Conservation (phyloP, 1,140 invertebrate species). For the Pseudomyrmex concolor region DNA sequence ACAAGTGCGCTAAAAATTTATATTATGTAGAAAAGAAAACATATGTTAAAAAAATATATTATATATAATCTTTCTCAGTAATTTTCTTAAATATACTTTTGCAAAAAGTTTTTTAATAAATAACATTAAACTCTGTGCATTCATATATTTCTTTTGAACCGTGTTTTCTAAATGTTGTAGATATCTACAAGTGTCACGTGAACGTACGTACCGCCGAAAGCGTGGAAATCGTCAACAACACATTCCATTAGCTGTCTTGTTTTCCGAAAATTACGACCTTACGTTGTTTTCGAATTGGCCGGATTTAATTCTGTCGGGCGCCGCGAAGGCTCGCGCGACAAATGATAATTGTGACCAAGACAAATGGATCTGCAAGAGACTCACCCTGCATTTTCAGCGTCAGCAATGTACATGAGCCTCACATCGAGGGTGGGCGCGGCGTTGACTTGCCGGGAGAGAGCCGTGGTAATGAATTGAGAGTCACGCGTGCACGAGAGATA, state of each 20-base stretch:
- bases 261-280: slow-evolving; percentile 20
- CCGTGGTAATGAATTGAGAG: slow-evolving; percentile 80
- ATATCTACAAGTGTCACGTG: not conserved
- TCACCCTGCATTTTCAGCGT: slow-evolving; percentile 88
- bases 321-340: not conserved
- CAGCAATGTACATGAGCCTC: slow-evolving; percentile 88
- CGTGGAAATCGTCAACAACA: not conserved
- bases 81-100: too few relatives aligned
- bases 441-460: slow-evolving; percentile 80
- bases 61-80: too few relatives aligned
- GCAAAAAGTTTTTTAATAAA: too few relatives aligned
- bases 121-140: too few relatives aligned
- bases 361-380: slow-evolving; percentile 65
- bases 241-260: slow-evolving; percentile 1
- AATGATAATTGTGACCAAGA: slow-evolving; percentile 21
- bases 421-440: slow-evolving; percentile 83
- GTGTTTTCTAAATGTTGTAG: not conserved
- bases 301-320: slow-evolving; percentile 22
- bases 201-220: too few relatives aligned
- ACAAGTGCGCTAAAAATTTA: not conserved
- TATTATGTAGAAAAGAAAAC: not conserved
- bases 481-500: slow-evolving; percentile 61
- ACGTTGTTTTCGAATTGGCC: slow-evolving; percentile 26
- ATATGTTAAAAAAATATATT: too few relatives aligned
- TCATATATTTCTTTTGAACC: too few relatives aligned